Evolutionary conservation across 2,888 invertebrate species (phyloP).

Genomic region (Acrobasis suavella): DNA sequence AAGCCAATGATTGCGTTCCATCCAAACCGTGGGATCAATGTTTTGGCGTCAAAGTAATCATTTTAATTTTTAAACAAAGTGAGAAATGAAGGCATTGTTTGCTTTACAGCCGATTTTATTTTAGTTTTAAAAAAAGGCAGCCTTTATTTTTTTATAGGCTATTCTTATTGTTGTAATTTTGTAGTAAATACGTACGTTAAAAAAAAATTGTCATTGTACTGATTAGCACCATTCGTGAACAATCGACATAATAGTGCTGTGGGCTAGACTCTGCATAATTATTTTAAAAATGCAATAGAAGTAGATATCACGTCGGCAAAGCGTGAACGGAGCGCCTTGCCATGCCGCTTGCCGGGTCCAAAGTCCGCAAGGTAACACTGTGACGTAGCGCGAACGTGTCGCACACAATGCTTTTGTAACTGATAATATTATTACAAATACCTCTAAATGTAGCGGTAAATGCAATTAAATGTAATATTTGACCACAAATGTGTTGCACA

Average conservation of each 20-base stretch:
- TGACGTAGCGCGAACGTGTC: conserved; percentile 62
- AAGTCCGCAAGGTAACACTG: conserved; percentile 75
- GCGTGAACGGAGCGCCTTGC: conserved; percentile 48
- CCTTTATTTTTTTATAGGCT: too few species aligned
- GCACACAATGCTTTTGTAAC: conserved; percentile 53
- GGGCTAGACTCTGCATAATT: neutral
- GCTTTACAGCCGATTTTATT: neutral
- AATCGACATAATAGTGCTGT: neutral
- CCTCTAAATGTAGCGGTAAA: neutral
- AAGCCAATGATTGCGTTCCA: conserved; percentile 18
- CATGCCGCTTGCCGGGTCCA: conserved; percentile 69
- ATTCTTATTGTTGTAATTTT: too few species aligned
- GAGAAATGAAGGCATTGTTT: neutral
- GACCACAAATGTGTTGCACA: neutral
- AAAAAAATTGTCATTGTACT: neutral
- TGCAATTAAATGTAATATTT: neutral
- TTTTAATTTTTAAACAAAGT: neutral
- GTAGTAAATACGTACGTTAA: too few species aligned
- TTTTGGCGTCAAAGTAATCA: conserved; percentile 14
- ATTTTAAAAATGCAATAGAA: conserved; percentile 26
- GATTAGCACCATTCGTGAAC: neutral
- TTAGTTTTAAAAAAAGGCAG: neutral
- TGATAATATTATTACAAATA: conserved; percentile 27
- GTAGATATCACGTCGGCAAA: conserved; percentile 50
- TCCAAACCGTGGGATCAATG: neutral